phyloP scores from a whole-genome alignment of 2,888 invertebrate species.

The Megamerina dolium region DNA sequence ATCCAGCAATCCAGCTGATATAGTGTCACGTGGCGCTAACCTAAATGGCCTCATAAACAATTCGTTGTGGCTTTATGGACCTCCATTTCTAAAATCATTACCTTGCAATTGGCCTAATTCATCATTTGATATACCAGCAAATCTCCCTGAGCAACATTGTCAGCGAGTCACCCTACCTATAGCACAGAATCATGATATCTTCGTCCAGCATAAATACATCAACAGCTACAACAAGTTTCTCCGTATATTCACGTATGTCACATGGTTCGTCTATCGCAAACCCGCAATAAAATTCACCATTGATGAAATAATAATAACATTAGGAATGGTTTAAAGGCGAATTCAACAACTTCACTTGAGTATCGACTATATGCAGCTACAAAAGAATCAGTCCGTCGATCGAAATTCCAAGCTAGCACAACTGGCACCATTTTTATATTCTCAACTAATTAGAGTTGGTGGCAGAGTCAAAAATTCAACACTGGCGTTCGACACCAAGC shows the following conservation, averaged over 20 bases:
- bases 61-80: too few species aligned
- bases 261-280: constrained; percentile 4
- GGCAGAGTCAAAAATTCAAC: constrained; percentile 5
- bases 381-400: constrained; percentile 7
- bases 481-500: constrained; percentile 4
- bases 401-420: constrained; percentile 3
- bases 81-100: background rate
- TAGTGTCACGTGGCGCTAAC: too few species aligned
- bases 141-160: background rate
- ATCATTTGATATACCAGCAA: background rate
- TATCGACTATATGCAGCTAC: constrained; percentile 2
- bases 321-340: background rate
- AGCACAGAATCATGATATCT: background rate
- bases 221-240: constrained; percentile 10
- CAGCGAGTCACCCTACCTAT: too few species aligned
- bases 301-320: background rate
- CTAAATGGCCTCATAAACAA: too few species aligned
- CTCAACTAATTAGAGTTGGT: constrained; percentile 3
- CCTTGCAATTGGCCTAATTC: background rate
- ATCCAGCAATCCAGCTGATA: too few species aligned
- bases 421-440: constrained; percentile 6
- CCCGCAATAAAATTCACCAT: background rate
- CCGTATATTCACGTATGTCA: constrained; percentile 8
- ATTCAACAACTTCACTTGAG: background rate
- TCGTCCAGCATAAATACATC: constrained; percentile 5